Base-by-base conservation (phyloP, 1,140 invertebrate genomes). In the Aphaenogaster rudis region DNA sequence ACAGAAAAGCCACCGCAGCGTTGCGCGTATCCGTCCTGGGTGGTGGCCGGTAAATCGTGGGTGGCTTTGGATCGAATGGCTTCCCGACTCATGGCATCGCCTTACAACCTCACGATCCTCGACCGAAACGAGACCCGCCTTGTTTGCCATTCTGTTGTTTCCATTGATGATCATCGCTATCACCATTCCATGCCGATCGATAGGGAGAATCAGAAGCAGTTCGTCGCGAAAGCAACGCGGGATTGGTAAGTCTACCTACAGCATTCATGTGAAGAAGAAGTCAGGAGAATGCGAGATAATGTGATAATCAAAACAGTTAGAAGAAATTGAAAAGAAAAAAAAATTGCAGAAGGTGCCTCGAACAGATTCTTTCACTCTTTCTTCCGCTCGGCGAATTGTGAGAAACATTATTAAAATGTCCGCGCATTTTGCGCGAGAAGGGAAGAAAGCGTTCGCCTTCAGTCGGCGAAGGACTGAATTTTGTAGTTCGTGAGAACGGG, bases 51-150 rank as follows among this genome's bases (percentile, higher is more conserved):
- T 11, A 91, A 92, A 42, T 92, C 92, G 8, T 95, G 94, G 94
- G 88, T 95, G 17, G 94, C 94, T 17, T 86, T 95, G 76, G 94
- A 95, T 71, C 92, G 87, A 39, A 90, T 92, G 28, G 88, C 91
- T 17, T 90, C 90, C 1, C 92, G 94, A 0, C 90, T 95, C 0
- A 85, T 93, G 28, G 92, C 93, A 2, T 93, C 94, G 5, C 80
- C 85, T 33, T 80, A 93, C 86, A 95, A 94, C 54, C 90, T 95
- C 81, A 95, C 94, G 69, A 94, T 95, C 45, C 88, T 94, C 36
- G 92, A 95, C 84, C 92, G 92, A 66, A 89, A 94, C 77, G 94
- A 95, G 89, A 95, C 94, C 0, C 93, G 92, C 21, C 92, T 93
- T 33, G 80, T 90, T 28, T 95, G 94, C 71, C 92, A 95, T 82